Evolutionary conservation across 2,888 invertebrate genomes (phyloP).

Genomic region (Ichneumoninae sp.): DNA sequence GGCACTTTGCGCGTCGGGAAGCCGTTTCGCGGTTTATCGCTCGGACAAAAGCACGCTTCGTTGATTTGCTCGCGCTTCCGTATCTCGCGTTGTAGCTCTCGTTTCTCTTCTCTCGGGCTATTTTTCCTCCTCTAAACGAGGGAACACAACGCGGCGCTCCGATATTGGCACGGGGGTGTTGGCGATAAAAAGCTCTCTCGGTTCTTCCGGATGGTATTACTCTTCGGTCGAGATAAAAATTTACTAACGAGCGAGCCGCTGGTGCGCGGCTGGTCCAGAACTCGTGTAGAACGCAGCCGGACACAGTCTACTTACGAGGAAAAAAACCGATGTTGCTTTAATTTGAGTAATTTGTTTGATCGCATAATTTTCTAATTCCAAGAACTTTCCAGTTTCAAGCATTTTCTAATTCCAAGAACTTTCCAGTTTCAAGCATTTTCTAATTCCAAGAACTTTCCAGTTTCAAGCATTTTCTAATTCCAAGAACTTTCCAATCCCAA

Average conservation of each 20-base stretch:
- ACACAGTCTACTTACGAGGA: no score
- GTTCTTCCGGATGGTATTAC: background rate
- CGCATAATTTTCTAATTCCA: no score
- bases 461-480: no score
- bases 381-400: no score
- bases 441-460: no score
- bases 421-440: no score
- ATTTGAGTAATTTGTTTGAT: no score
- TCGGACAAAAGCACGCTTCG: slow-evolving; percentile 12
- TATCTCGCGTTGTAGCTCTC: background rate
- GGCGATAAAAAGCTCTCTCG: slow-evolving; percentile 3
- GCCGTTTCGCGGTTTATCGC: slow-evolving; percentile 47
- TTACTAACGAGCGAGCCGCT: background rate
- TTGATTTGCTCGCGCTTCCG: background rate
- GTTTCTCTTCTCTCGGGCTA: background rate
- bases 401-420: no score
- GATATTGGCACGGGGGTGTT: background rate
- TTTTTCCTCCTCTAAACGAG: background rate
- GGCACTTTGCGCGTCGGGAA: slow-evolving; percentile 34
- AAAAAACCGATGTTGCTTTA: no score
- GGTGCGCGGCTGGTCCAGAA: background rate
- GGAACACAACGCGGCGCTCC: background rate
- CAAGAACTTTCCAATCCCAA: no score
- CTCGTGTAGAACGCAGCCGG: no score
- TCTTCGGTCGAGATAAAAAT: slow-evolving; percentile 6